Evolutionary conservation across 2,113 vertebrate species (phyloP).

Genomic region (Candoia aspera): DNA sequence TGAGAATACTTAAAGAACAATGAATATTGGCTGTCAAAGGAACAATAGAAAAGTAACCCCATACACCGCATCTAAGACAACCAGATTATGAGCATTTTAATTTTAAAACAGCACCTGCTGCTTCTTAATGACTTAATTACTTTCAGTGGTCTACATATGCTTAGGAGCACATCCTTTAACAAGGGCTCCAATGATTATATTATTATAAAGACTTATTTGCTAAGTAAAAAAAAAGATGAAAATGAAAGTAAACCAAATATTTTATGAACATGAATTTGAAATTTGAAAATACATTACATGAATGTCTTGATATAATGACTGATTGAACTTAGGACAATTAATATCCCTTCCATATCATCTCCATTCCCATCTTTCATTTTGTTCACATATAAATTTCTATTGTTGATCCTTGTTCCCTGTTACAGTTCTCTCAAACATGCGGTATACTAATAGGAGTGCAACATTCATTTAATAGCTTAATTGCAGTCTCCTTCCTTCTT

Average conservation of each 20-base stretch:
- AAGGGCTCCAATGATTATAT: not conserved
- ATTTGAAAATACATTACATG: not conserved
- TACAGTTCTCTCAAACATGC: not conserved
- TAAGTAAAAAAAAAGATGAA: not conserved
- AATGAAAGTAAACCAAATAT: not conserved
- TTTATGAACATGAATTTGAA: not conserved
- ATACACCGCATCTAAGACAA: not conserved
- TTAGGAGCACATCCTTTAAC: not conserved
- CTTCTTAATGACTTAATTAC: not conserved
- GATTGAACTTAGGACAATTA: not conserved
- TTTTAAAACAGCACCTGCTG: not conserved
- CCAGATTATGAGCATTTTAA: not conserved
- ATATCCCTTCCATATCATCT: not conserved
- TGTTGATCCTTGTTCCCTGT: not conserved
- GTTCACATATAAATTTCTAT: not conserved
- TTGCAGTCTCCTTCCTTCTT: not conserved
- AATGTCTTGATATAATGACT: not conserved
- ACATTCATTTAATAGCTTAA: not conserved
- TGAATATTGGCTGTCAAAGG: not conserved
- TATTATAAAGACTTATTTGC: not conserved
- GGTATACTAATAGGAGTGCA: not conserved
- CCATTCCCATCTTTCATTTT: not conserved
- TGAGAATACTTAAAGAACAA: not conserved
- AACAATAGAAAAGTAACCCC: not conserved
- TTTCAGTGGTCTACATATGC: not conserved